Evolutionary conservation across 2,888 invertebrate genomes (phyloP).

Genomic region (Incurvaria masculella): DNA sequence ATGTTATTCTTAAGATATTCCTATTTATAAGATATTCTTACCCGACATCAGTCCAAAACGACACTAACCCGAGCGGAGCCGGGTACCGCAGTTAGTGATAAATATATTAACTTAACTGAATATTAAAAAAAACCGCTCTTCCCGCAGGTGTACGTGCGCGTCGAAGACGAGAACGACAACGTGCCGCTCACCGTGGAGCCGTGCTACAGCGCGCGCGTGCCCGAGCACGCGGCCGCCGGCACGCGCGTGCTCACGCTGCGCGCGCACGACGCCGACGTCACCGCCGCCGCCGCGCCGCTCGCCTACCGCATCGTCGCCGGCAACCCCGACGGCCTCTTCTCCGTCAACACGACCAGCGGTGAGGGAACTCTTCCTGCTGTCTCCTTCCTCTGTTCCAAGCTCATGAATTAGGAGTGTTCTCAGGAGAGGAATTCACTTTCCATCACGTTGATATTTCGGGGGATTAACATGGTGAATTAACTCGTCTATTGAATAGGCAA

Average conservation of each 20-base stretch:
- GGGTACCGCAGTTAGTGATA: too few relatives aligned
- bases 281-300: constrained; percentile 63
- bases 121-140: background rate
- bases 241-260: constrained; percentile 70
- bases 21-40: background rate
- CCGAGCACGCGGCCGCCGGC: constrained; percentile 73
- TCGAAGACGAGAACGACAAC: constrained; percentile 94
- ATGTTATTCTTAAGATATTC: too few relatives aligned
- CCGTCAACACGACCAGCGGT: constrained; percentile 83
- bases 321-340: constrained; percentile 89
- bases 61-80: too few relatives aligned
- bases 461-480: too few relatives aligned
- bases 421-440: too few relatives aligned
- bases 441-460: too few relatives aligned
- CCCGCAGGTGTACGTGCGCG: constrained; percentile 63
- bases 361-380: too few relatives aligned
- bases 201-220: constrained; percentile 76
- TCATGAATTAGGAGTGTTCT: too few relatives aligned
- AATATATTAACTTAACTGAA: background rate
- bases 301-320: constrained; percentile 85
- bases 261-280: constrained; percentile 78
- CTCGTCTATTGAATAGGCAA: too few relatives aligned
- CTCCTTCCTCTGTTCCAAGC: too few relatives aligned
- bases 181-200: constrained; percentile 85
- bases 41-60: too few relatives aligned